Percentiles rank a stretch among this genome's conserved stretches.
Evolutionary conservation across 2,113 vertebrate species (phyloP).

Genomic region (Mixornis gularis): DNA sequence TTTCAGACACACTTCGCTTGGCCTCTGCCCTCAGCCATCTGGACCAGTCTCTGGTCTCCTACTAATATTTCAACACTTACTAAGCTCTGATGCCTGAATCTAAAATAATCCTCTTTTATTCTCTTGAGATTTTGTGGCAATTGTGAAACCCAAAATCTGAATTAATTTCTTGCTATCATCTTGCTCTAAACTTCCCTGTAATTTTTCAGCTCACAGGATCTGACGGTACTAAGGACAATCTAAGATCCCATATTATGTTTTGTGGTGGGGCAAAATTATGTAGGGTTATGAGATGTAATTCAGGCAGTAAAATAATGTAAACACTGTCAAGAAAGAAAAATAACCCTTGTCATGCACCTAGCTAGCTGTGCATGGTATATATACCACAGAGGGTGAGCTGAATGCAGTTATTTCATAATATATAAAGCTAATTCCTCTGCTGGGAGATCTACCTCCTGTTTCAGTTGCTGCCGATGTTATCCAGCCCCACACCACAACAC

Average conservation of each 20-base stretch:
- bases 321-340: not conserved
- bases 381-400: not conserved
- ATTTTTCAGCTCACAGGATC: not conserved
- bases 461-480: not conserved
- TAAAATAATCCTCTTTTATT: not conserved
- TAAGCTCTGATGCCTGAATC: not conserved
- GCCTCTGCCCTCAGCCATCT: not conserved
- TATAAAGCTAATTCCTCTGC: not conserved
- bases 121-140: not conserved
- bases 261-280: not conserved
- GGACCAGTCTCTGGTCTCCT: not conserved
- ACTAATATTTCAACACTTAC: not conserved
- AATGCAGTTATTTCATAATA: not conserved
- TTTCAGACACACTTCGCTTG: not conserved
- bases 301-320: not conserved
- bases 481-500: not conserved
- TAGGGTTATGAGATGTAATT: not conserved
- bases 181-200: not conserved
- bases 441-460: not conserved
- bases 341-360: not conserved
- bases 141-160: not conserved
- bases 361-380: not conserved
- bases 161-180: not conserved
- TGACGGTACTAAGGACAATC: not conserved
- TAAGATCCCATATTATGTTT: not conserved